Base-by-base conservation (phyloP, 2,113 vertebrate species). In the Polypterus senegalus region DNA sequence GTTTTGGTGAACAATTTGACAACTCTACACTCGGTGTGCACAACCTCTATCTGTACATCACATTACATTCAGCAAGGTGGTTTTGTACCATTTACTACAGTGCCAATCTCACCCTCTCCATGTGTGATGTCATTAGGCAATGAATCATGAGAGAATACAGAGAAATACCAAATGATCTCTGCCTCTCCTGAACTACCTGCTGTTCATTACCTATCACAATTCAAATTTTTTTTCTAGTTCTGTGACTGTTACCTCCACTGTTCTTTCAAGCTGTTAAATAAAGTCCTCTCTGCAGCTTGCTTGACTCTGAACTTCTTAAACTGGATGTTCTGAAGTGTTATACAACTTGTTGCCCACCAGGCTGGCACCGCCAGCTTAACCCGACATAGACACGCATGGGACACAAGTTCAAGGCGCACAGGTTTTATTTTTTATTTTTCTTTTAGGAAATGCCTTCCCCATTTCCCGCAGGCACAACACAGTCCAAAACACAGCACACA, bases 161-260 rank as follows among this genome's bases (percentile, higher is more conserved):
- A 55, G 54, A 55, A 55, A 10, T 27, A 55, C 9, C 54, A 4
- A 55, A 55, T 55, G 54, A 55, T 55, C 54, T 55, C 54, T 27
- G 54, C 54, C 3, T 3, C 54, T 55, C 9, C 6, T 10, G 54
- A 8, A 27, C 9, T 55, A 8, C 54, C 5, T 55, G 54, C 54
- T 55, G 54, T 55, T 6, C 9, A 3, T 55, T 10, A 10, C 9
- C 54, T 55, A 3, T 55, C 54, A 55, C 43, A 6, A 55, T 5
- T 55, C 9, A 9, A 55, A 4, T 10, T 27, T 55, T 10, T 10
- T 55, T 55, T 55, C 54, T 8, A 55, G 54, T 55, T 55, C 54
- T 10, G 5, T 55, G 9, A 55, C 4, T 55, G 54, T 8, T 8
- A 55, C 43, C 5, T 55, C 6, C 9, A 55, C 6, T 8, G 54